These are phyloP conservation scores for Pristionchus exspectatus DNA, from an alignment of 2,888 invertebrate species.

Conservation along the genomic window DNA sequence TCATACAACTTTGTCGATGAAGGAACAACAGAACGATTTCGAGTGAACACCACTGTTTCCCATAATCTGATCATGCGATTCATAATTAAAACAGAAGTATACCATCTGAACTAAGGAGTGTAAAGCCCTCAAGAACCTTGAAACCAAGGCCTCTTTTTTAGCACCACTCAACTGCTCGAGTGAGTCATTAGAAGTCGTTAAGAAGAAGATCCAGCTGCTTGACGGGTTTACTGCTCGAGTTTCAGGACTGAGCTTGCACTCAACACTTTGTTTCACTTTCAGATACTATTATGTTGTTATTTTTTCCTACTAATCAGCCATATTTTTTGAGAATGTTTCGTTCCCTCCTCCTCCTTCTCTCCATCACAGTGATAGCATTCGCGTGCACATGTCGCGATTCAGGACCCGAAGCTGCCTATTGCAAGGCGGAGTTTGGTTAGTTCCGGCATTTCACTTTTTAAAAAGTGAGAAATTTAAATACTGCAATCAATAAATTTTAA, in stretches of 20 bases:
- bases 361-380: background rate
- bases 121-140: background rate
- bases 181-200: conserved; percentile 2
- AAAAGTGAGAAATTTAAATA: too few relatives aligned
- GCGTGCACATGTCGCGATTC: background rate
- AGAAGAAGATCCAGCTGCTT: background rate
- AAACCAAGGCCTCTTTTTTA: background rate
- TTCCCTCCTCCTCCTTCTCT: background rate
- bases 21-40: background rate
- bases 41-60: background rate
- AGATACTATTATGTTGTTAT: background rate
- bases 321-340: background rate
- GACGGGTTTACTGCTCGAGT: background rate
- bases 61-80: background rate
- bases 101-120: background rate
- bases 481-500: background rate
- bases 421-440: conserved; percentile 21
- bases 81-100: background rate
- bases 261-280: background rate
- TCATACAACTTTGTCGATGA: background rate
- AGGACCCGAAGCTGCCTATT: background rate
- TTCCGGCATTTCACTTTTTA: too few relatives aligned
- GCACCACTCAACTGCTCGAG: background rate
- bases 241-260: background rate
- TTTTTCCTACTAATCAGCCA: background rate